Conservation (phyloP, 2,888 invertebrate genomes). For the Orthosia gothica region DNA sequence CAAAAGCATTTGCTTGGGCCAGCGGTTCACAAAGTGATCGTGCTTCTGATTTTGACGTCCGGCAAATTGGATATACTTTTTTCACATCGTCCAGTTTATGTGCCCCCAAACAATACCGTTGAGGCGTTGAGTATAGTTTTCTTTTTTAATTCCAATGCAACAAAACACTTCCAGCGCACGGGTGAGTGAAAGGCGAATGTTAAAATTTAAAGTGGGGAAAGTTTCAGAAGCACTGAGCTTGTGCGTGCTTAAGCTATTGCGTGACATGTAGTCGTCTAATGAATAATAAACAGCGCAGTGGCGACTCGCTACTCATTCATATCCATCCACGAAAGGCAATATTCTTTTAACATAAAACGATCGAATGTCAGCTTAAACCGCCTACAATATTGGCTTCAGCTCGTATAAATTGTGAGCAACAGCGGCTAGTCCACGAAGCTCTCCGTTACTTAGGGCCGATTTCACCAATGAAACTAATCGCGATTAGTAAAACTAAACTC, state of each 20-base stretch:
- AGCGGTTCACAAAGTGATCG: constrained; percentile 78
- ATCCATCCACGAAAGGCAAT: constrained; percentile 88
- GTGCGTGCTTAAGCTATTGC: constrained; percentile 88
- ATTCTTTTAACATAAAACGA: constrained; percentile 86
- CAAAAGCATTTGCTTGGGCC: constrained; percentile 74
- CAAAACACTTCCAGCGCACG: constrained; percentile 54
- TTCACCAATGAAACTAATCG: no score
- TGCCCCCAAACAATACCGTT: constrained; percentile 41
- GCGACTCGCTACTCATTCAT: constrained; percentile 89
- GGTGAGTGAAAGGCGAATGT: constrained; percentile 65
- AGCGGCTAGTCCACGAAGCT: constrained; percentile 61
- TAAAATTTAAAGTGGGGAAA: constrained; percentile 77
- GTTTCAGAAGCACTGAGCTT: constrained; percentile 86
- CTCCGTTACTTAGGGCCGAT: no score
- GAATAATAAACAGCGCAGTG: constrained; percentile 90
- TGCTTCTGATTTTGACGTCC: constrained; percentile 75
- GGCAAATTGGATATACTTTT: constrained; percentile 75
- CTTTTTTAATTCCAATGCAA: constrained; percentile 56
- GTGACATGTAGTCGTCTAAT: constrained; percentile 89
- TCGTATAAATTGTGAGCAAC: constrained; percentile 75
- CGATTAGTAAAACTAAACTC: no score
- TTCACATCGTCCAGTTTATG: constrained; percentile 61
- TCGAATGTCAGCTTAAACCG: constrained; percentile 81
- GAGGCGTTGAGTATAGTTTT: constrained; percentile 41
- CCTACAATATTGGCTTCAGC: constrained; percentile 78